phyloP scores from a whole-genome alignment of 2,797 vertebrate species.

The Tapirus indicus region DNA sequence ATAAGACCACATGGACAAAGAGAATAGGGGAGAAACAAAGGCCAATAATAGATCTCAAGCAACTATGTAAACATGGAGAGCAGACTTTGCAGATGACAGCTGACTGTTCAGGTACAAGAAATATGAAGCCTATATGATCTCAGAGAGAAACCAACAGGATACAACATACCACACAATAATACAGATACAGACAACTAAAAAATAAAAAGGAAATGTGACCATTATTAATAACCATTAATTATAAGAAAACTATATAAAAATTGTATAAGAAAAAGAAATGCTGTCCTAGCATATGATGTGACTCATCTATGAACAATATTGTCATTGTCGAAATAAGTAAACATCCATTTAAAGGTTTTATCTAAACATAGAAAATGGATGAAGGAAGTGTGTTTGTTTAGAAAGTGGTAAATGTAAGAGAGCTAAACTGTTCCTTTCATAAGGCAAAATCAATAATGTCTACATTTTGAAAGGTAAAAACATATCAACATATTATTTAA shows the following conservation, averaged over 20 bases:
- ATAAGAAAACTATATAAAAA: neutral
- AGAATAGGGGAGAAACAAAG: neutral
- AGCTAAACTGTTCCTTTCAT: neutral
- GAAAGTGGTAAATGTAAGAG: neutral
- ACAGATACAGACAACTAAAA: neutral
- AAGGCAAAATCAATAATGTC: neutral
- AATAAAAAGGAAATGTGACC: neutral
- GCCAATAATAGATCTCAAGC: neutral
- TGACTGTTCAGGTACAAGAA: neutral
- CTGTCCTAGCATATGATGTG: neutral
- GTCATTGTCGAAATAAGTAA: neutral
- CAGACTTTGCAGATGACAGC: neutral
- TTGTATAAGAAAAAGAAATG: neutral
- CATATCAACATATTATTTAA: neutral
- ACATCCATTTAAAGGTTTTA: neutral
- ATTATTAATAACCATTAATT: neutral
- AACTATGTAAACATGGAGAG: neutral
- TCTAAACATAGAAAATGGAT: neutral
- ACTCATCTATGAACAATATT: neutral
- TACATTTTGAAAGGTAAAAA: neutral
- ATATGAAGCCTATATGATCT: neutral
- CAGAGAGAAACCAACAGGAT: neutral
- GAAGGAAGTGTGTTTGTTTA: neutral
- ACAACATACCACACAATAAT: neutral
- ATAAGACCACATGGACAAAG: neutral